Evolutionary conservation across 2,113 vertebrate genomes (phyloP), one percentile per base, ranked within the genome.

Genomic region (Chrysochloris asiatica): DNA sequence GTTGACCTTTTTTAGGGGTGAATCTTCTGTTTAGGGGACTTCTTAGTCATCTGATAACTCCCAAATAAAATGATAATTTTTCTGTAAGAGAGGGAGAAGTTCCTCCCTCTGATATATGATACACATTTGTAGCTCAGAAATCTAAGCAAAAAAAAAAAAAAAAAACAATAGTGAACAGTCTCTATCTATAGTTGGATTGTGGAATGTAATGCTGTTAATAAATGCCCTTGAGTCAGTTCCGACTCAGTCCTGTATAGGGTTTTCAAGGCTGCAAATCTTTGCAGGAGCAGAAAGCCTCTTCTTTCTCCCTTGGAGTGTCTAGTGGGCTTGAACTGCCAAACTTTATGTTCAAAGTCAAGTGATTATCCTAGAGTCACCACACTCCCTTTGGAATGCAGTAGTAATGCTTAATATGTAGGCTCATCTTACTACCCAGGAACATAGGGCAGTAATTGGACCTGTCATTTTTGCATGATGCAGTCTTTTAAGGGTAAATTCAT

Each of bases 1-100:
- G 36, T 41, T 83, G 87, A 96, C 75, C 0, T 94, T 97, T 96
- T 97, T 92, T 81, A 93, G 92, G 90, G 88, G 69, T 88, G 91
- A 93, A 88, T 78, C 67, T 97, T 97, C 36, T 33, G 65, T 36
- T 67, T 76, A 30, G n/a, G 75, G 95, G 90, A 91, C 80, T 88
- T 95, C 92, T 95, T 72, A 95, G 48, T 94, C 79, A 71, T 96
- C 41, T 93, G 9, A 81, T 89, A 91, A 52, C 47, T 83, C 38
- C 50, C 80, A 95, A 93, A 93, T 50, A 89, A 93, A 95, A 65
- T 80, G 24, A 33, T 65, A 54, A 89, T 95, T 96, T 96, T 73
- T 13, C 33, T 61, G 80, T 41, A 36, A 88, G 28, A 88, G 26
- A 91, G 48, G 33, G 36, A 72, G 80, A 69, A 79, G 36, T 26